These are phyloP conservation scores for Mugil cephalus DNA, from an alignment of 2,113 vertebrate genomes.

Conservation along the genomic window DNA sequence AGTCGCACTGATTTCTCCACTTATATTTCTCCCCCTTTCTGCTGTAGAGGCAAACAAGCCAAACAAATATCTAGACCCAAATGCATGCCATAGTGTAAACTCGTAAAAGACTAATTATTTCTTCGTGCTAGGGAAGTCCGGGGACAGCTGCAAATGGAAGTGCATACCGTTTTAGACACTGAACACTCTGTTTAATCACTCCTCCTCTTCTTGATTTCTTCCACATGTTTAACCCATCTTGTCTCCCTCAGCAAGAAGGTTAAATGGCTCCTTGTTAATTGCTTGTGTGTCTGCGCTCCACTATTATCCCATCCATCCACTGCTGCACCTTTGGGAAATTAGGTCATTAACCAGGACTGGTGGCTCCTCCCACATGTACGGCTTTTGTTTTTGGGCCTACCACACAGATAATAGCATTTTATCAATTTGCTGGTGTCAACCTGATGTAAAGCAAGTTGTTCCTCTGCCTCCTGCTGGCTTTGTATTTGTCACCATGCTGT, in stretches of 20 bases:
- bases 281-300: slow-evolving; percentile 27
- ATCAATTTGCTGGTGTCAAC: slow-evolving; percentile 39
- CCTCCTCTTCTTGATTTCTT: slow-evolving; percentile 22
- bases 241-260: slow-evolving; percentile 52
- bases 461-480: slow-evolving; percentile 7
- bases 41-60: slow-evolving; percentile 4
- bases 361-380: slow-evolving; percentile 17
- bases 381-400: slow-evolving; percentile 37
- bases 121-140: slow-evolving; percentile 7
- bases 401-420: slow-evolving; percentile 17
- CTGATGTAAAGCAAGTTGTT: slow-evolving; percentile 33
- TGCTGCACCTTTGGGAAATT: slow-evolving; percentile 43
- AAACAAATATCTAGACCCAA: slow-evolving; percentile 33
- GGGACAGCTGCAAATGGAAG: slow-evolving; percentile 32
- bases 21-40: slow-evolving; percentile 11
- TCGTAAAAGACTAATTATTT: slow-evolving; percentile 50
- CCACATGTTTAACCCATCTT: slow-evolving; percentile 44
- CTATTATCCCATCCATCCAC: slow-evolving; percentile 40
- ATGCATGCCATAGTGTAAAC: slow-evolving; percentile 21
- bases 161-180: slow-evolving; percentile 20
- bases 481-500: slow-evolving; percentile 13
- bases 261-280: slow-evolving; percentile 67
- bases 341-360: slow-evolving; percentile 32
- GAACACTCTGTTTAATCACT: slow-evolving; percentile 47
- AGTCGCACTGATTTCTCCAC: slow-evolving; percentile 31